A percentile compares a stretch with the other conserved stretches of the same genome.
Evolutionary conservation across 2,797 vertebrate species (phyloP).

Genomic region (Semaprochilodus insignis): DNA sequence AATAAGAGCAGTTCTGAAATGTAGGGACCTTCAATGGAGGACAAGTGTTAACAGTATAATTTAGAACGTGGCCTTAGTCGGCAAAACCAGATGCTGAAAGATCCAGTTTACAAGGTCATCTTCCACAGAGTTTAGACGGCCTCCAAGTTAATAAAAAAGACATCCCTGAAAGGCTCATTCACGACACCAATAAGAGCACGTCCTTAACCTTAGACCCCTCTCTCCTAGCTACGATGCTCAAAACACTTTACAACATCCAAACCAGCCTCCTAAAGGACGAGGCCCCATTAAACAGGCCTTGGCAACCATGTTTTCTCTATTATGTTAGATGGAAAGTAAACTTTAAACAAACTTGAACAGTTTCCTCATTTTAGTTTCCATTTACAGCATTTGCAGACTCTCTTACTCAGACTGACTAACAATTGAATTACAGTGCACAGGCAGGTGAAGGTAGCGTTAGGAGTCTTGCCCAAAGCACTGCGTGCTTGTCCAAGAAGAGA

Average conservation of each 20-base stretch:
- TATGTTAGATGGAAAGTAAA: neutral
- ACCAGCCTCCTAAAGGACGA: neutral
- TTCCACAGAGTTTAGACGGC: constrained; percentile 5
- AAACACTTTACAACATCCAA: neutral
- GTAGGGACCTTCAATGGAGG: no score
- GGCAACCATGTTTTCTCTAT: neutral
- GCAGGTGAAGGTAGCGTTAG: no score
- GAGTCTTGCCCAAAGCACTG: no score
- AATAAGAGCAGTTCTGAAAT: neutral
- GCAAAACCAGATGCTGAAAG: neutral
- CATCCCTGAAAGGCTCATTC: constrained; percentile 3
- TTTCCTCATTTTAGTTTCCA: neutral
- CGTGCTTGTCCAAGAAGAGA: no score
- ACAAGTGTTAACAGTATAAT: neutral
- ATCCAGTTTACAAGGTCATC: constrained; percentile 5
- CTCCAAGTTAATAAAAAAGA: constrained; percentile 20
- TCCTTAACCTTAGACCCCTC: constrained; percentile 21
- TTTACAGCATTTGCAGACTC: no score
- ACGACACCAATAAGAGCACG: constrained; percentile 3
- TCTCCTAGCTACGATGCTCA: neutral
- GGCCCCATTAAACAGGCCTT: neutral
- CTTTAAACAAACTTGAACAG: neutral
- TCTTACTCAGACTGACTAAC: no score
- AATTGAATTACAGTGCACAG: no score
- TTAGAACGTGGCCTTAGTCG: neutral